These are phyloP conservation scores for Aphis gossypii DNA, from an alignment of 1,140 invertebrate genomes.

Conservation along the genomic window DNA sequence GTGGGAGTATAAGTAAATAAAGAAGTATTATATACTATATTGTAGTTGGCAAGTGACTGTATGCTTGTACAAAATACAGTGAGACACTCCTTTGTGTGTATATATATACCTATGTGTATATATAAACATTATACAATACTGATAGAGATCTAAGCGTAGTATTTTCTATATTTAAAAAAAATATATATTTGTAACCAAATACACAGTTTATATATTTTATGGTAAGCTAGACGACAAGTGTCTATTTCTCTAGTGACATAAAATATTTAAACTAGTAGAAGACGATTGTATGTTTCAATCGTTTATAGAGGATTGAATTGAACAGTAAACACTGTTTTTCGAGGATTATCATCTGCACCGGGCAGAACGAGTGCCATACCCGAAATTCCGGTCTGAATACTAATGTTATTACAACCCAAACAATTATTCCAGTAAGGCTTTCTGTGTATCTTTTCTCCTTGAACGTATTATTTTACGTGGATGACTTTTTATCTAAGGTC, in stretches of 20 bases:
- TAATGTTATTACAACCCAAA: conserved; percentile 37
- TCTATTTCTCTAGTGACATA: background rate
- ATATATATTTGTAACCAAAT: background rate
- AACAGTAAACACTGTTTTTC: conserved; percentile 34
- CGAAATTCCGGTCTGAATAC: conserved; percentile 42
- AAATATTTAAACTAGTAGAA: background rate
- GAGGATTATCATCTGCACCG: background rate
- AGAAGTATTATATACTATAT: background rate
- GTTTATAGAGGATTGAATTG: conserved; percentile 36
- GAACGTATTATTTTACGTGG: conserved; percentile 1
- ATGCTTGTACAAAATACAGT: background rate
- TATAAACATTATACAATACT: background rate
- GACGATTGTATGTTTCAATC: background rate
- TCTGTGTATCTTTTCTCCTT: background rate
- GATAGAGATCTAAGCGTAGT: background rate
- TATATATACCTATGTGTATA: too few species aligned
- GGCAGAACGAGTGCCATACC: background rate
- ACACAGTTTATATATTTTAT: background rate
- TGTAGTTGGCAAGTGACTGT: background rate
- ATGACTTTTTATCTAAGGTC: conserved; percentile 51
- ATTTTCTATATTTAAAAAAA: background rate
- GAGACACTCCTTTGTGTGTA: background rate
- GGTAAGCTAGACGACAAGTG: background rate
- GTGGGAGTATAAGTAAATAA: background rate
- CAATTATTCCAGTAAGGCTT: conserved; percentile 37